Base-by-base conservation (phyloP, 2,888 invertebrate genomes). In the Polyommatus icarus region DNA sequence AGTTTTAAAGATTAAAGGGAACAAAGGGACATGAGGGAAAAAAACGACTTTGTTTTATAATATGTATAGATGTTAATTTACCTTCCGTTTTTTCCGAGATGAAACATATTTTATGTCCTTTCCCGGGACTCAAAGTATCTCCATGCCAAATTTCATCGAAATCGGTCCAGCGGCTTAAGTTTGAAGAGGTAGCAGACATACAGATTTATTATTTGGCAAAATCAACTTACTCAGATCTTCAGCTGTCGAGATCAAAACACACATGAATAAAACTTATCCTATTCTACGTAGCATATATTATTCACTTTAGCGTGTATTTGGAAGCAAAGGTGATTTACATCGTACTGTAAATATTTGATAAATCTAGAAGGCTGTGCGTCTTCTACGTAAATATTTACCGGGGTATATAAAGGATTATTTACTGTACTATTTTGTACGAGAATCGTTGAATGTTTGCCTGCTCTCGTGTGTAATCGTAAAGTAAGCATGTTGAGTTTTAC, bases 401-500 rank as follows among this genome's bases (percentile, higher is more conserved):
- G 18, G n/a, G 36, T 15, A 72, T 40, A 40, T 72, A 72, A 72
- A 72, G 72, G 72, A 40, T 40, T 72, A 72, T 72, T 72, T 72
- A 20, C 72, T 72, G 72, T 72, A 40, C 12, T 72, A 72, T 40
- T 72, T 72, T 40, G 72, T 40, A 10, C 10, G 40, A 40, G 72
- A 40, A 71, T 36, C 40, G 40, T 72, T 72, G 29, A 32, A 67
- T 72, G 72, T 72, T 72, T 72, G 24, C 36, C 40, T n/a, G 8
- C 40, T 72, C 40, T 72, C 10, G 40, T n/a, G 12, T 20, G 40
- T 72, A 72, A 72, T 72, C 72, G 67, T 67, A 18, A 67, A 32
- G 67, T 32, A 67, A 67, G 32, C 67, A 67, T 32, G 29, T 24
- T 6, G 15, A 67, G 67, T 67, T 29, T 67, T 32, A 32, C 67